These are phyloP conservation scores for Formicarius rufipectus DNA, from an alignment of 2,113 vertebrate genomes.

Conservation along the genomic window DNA sequence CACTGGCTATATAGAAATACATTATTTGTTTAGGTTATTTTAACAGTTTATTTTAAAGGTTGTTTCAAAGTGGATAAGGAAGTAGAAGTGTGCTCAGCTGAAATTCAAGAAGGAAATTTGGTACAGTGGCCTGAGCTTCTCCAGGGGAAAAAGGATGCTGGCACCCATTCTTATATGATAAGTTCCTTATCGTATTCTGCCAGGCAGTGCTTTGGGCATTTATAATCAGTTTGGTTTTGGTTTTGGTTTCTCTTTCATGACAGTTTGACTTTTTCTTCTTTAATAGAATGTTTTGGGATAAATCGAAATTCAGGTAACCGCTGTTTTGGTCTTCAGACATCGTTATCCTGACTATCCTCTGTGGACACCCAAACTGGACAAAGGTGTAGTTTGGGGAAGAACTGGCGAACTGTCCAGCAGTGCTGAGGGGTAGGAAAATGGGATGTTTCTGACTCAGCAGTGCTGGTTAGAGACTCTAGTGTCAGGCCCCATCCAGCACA, in stretches of 20 bases:
- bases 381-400: neutral
- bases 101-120: neutral
- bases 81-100: neutral
- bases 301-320: neutral
- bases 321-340: neutral
- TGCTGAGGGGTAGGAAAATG: neutral
- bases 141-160: accelerated
- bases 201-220: neutral
- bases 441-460: neutral
- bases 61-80: neutral
- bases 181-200: neutral
- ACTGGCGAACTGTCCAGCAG: neutral
- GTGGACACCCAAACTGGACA: neutral
- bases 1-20: neutral
- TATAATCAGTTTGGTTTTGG: neutral
- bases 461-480: neutral
- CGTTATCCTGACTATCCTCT: neutral
- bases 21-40: neutral
- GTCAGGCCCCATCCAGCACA: neutral
- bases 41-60: neutral
- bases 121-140: neutral
- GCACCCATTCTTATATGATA: neutral
- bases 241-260: neutral
- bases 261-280: neutral
- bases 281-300: neutral